phyloP scores from a whole-genome alignment of 2,797 vertebrate genomes.

The Anolis apletophallus region DNA sequence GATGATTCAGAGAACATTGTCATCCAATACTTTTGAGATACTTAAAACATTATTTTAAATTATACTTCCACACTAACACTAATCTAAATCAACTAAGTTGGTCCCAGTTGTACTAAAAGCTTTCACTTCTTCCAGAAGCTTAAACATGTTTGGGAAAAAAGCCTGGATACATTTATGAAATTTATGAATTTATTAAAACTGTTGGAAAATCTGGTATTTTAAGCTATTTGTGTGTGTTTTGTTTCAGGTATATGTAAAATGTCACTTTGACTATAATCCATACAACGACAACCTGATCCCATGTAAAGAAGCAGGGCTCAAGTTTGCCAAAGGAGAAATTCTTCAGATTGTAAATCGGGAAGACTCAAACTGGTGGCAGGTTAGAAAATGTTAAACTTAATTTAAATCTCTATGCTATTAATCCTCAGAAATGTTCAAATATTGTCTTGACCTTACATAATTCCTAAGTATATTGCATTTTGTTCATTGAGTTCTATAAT shows the following conservation, averaged over 20 bases:
- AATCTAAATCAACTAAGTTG: neutral
- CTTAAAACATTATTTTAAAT: neutral
- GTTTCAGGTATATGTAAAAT: constrained; percentile 92
- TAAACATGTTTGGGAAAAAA: constrained; percentile 22
- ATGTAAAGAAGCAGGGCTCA: constrained; percentile 96
- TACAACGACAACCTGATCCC: constrained; percentile 95
- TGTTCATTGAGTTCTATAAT: no score
- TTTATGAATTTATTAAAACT: constrained; percentile 1
- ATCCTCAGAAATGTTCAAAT: neutral
- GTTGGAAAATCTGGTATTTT: constrained; percentile 32
- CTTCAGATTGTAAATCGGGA: constrained; percentile 97
- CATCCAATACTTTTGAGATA: neutral
- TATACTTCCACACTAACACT: neutral
- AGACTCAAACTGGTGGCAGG: constrained; percentile 99
- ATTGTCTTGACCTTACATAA: neutral
- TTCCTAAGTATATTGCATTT: neutral
- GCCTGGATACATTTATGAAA: neutral
- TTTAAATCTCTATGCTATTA: constrained; percentile 7
- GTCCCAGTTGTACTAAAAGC: neutral
- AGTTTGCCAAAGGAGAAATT: constrained; percentile 95
- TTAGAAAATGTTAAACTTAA: constrained; percentile 69
- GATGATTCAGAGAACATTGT: neutral
- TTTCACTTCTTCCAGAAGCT: neutral
- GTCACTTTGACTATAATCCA: constrained; percentile 97
- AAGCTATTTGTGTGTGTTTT: constrained; percentile 53